Evolutionary conservation across 2,113 vertebrate species (phyloP), one percentile per base, ranked within the genome.

Genomic region (Paramormyrops kingsleyae): DNA sequence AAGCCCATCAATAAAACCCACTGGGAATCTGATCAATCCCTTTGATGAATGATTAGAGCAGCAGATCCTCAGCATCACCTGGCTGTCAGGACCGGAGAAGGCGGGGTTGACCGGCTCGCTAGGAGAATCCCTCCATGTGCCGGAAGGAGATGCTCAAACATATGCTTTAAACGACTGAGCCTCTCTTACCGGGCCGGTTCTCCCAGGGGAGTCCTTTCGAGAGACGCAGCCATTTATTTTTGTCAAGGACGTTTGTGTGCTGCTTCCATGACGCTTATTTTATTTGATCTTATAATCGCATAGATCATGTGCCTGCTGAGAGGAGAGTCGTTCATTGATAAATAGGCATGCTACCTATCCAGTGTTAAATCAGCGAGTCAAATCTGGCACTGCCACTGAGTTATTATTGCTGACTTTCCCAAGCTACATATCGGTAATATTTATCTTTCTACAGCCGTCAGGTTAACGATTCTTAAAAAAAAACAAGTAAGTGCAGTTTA

Each of bases 1-100:
- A 97, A 96, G 94, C 96, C 96, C 97, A 97, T 98, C 97, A 97
- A 98, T 98, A 97, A 97, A 96, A 95, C 95, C 95, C 94, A 92
- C 95, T 94, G 93, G 95, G 95, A 95, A 95, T 93, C 91, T 96
- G 95, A 97, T 97, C 96, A 96, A 97, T 97, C 91, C 96, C 94
- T 94, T 90, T 97, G 97, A 98, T 97, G 97, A 96, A 98, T 97
- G 97, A 96, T 95, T 97, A 94, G 95, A 96, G 96, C 95, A 94
- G 96, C 96, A 97, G 96, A 97, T 97, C 95, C 96, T 97, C 96
- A 96, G 96, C 97, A 97, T 96, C 97, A 97, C 97, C 97, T 97
- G 97, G 92, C 89, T 94, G 96, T 97, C 97, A 97, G 49, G 77
- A 50, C 21, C 10, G 0, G 92, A 90, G 92, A 0, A 47, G 86